These are phyloP conservation scores for Anas acuta DNA, from an alignment of 2,797 vertebrate species.

Conservation along the genomic window DNA sequence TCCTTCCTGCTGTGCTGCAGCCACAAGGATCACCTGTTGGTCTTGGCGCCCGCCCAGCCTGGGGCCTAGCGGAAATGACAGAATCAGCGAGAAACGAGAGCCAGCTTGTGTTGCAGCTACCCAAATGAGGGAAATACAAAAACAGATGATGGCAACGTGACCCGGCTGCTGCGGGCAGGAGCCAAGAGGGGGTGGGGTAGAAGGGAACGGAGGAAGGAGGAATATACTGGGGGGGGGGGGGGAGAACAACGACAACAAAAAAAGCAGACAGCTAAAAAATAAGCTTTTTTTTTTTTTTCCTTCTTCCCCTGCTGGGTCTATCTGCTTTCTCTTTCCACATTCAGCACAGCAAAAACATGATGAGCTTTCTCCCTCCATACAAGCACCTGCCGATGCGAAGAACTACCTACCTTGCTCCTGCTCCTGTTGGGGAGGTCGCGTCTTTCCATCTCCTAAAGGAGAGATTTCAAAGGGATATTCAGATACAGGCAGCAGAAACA, in stretches of 20 bases:
- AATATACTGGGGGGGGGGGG: background rate
- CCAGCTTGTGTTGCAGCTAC: slow-evolving; percentile 78
- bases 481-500: background rate
- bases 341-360: background rate
- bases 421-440: background rate
- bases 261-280: background rate
- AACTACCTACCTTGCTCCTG: background rate
- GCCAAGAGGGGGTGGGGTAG: background rate
- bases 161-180: background rate
- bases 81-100: slow-evolving; percentile 86
- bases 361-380: background rate
- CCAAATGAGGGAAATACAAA: slow-evolving; percentile 58
- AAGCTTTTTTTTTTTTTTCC: no score
- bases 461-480: background rate
- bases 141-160: slow-evolving; percentile 55
- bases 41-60: slow-evolving; percentile 84
- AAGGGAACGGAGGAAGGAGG: background rate
- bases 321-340: background rate
- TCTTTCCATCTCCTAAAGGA: background rate
- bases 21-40: slow-evolving; percentile 92
- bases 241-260: background rate
- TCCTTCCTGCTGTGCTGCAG: slow-evolving; percentile 86
- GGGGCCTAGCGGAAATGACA: slow-evolving; percentile 89
- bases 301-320: background rate
- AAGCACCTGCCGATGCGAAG: background rate